Conservation (phyloP, 2,113 vertebrate genomes). For the Melozone crissalis region DNA sequence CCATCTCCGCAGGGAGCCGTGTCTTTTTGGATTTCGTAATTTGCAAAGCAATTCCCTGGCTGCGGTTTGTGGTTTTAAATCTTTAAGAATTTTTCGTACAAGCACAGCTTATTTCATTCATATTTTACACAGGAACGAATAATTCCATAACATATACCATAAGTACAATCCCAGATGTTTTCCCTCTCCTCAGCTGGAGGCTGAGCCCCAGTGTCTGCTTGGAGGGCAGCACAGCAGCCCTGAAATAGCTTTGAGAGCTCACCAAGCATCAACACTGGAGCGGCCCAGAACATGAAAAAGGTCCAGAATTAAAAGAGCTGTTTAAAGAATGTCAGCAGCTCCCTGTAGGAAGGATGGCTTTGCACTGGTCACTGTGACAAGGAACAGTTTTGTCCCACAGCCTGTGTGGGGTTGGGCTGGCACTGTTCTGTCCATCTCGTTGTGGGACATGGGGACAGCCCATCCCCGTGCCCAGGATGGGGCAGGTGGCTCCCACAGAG, state of each 20-base stretch:
- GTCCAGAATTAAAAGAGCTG: background rate
- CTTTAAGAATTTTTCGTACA: too few relatives aligned
- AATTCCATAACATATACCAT: too few relatives aligned
- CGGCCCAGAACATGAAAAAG: background rate
- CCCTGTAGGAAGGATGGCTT: background rate
- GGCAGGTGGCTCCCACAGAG: background rate
- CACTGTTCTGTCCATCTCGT: background rate
- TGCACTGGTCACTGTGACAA: rapidly evolving
- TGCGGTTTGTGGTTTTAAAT: too few relatives aligned
- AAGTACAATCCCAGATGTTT: background rate
- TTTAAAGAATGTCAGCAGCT: background rate
- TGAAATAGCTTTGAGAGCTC: background rate
- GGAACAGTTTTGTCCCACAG: background rate
- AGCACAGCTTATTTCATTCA: too few relatives aligned
- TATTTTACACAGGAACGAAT: too few relatives aligned
- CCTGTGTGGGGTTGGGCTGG: background rate
- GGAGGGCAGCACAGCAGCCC: background rate
- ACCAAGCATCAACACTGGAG: rapidly evolving
- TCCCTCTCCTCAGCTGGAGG: background rate
- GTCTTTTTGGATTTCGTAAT: too few relatives aligned
- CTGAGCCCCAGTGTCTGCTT: rapidly evolving
- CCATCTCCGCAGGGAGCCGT: too few relatives aligned
- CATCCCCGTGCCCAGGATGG: background rate
- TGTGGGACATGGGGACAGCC: background rate
- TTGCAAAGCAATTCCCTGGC: too few relatives aligned